Base-by-base conservation (phyloP, 1,140 invertebrate species). In the Trichonephila clavipes region DNA sequence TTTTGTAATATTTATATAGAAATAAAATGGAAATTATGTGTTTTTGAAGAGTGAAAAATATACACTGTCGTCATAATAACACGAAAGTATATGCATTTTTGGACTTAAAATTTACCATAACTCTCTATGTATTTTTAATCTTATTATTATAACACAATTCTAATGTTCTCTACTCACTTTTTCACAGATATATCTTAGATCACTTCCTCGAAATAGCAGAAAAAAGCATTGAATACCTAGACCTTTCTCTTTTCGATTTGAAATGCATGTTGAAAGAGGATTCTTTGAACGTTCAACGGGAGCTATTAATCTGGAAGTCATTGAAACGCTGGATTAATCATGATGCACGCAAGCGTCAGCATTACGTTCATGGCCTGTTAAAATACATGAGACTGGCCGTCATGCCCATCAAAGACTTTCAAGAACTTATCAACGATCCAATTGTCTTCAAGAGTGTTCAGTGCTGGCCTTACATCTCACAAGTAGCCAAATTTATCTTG, bases 241-340 rank as follows among this genome's bases (percentile, higher is more conserved):
- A 92, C 0, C 28, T 92, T 4, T 19, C 62, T 19, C 8, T 19
- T 10, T 7, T 1, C 12, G 16, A 64, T 14, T 34, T 92, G 40
- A 24, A 62, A 21, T 28, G 8, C 28, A 44, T 92, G 14, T 24
- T 85, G 1, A 58, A 72, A 58, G 82, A 92, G 2, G 90, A 92
- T 28, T 19, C 8, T n/a, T 19, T 92, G 28, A 92, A 92, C n/a
- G 64, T 69, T n/a, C 10, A 69, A 34, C 10, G 44, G 1, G 90
- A 92, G 86, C 12, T 62, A 24, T 28, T 19, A n/a, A 82, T 92
- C 3, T 92, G 90, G 90, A 40, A 24, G 8, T n/a, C 90, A 0
- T 44, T 92, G 10, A 64, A 62, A 34, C 51, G 61, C 6, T 92
- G 90, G 90, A 21, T 81, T n/a, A 14, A 72, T 19, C 18, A 66